These are phyloP conservation scores for Odontophorus gujanensis DNA, from an alignment of 2,113 vertebrate species.

Conservation along the genomic window DNA sequence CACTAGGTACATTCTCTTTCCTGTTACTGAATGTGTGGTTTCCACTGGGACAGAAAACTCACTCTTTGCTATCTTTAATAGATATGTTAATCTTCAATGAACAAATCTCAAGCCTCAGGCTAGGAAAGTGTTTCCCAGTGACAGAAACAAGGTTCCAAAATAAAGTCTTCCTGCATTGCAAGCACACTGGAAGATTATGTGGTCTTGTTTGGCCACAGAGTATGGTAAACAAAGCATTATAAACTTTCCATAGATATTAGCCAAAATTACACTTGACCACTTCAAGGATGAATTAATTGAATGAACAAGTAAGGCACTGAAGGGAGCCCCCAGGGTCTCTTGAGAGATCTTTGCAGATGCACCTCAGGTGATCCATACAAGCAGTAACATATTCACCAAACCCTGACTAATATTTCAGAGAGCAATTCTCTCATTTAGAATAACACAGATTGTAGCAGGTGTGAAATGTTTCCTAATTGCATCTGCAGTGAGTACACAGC, in stretches of 20 bases:
- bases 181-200: neutral
- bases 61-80: neutral
- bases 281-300: neutral
- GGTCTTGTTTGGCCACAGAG: neutral
- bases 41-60: neutral
- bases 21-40: neutral
- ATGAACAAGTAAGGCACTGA: neutral
- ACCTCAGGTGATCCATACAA: neutral
- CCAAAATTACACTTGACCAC: neutral
- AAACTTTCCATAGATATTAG: neutral
- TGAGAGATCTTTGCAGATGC: neutral
- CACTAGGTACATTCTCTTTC: neutral
- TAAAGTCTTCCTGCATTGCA: neutral
- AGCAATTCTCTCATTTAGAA: neutral
- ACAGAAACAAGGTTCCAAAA: neutral
- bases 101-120: neutral
- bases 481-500: neutral
- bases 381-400: rapidly evolving
- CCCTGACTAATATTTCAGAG: neutral
- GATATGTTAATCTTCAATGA: neutral
- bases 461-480: neutral
- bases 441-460: neutral
- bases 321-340: neutral
- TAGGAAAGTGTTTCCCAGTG: neutral
- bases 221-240: neutral